Evolutionary conservation across 2,113 vertebrate genomes (phyloP).

Genomic region (Gnathonemus longibarbis): DNA sequence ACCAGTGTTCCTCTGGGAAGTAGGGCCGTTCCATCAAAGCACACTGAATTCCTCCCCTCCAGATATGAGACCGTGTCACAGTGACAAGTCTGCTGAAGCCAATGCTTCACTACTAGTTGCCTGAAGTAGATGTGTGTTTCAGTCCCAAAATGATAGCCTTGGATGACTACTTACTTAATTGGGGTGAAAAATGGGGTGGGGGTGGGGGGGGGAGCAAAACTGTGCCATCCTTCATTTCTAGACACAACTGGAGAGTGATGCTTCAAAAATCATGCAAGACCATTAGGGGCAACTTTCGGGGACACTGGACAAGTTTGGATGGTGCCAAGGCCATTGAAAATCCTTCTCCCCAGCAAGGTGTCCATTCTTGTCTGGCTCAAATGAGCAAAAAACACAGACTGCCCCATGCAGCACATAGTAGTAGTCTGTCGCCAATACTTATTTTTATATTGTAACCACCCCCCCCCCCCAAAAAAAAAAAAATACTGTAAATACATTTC

Average conservation of each 20-base stretch:
- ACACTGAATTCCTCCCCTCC: conserved; percentile 19
- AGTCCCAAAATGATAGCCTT: not conserved
- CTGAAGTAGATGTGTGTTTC: conserved; percentile 1
- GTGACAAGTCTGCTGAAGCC: not conserved
- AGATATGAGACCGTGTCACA: not conserved
- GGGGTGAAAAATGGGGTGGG: not conserved
- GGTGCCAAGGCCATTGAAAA: not conserved
- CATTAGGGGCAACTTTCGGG: conserved; percentile 11
- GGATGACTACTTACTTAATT: not conserved
- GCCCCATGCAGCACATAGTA: not conserved
- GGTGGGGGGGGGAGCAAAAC: conserved; percentile 22
- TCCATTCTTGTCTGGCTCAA: conserved; percentile 17
- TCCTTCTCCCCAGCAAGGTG: conserved; percentile 1
- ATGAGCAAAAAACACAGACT: conserved; percentile 19
- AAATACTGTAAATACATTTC: not conserved
- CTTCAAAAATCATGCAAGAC: conserved; percentile 33
- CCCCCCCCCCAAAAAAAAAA: not conserved
- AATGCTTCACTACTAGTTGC: not conserved
- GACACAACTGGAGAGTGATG: conserved; percentile 31
- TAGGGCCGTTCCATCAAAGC: conserved; percentile 47
- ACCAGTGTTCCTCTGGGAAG: conserved; percentile 42
- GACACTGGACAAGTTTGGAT: not conserved
- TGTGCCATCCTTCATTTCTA: conserved; percentile 44
- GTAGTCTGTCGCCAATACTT: not conserved
- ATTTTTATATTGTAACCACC: not conserved